A percentile compares a stretch with the other conserved stretches of the same genome.
Evolutionary conservation across 2,797 vertebrate genomes (phyloP).

Genomic region (Enteromius treurensis): DNA sequence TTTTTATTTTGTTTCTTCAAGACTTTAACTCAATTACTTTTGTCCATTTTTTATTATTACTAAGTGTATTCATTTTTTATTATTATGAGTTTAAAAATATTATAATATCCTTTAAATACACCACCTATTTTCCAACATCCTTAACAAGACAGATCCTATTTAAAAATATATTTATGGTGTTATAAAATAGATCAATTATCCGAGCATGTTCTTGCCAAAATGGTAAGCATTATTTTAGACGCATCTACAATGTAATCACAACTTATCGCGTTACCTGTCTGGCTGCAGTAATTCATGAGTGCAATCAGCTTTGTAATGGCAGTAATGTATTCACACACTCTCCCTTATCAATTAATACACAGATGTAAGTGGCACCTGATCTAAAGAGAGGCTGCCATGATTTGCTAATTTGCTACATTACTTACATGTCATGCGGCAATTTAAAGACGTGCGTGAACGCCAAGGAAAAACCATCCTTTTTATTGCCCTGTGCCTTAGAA

Average conservation of each 20-base stretch:
- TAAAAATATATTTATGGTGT: neutral
- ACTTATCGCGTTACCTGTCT: neutral
- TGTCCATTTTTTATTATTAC: neutral
- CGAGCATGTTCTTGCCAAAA: neutral
- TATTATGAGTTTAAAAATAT: neutral
- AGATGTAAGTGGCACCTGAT: slow-evolving; percentile 42
- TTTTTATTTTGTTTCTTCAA: neutral
- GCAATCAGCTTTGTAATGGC: slow-evolving; percentile 5
- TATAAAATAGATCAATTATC: neutral
- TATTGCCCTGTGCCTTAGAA: slow-evolving; percentile 20
- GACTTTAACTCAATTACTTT: neutral
- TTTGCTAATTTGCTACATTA: slow-evolving; percentile 45
- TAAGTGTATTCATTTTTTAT: neutral
- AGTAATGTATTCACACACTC: slow-evolving; percentile 34
- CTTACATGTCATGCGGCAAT: slow-evolving; percentile 7
- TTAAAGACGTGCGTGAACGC: neutral
- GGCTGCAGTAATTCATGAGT: neutral
- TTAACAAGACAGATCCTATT: neutral
- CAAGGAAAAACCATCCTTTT: slow-evolving; percentile 3
- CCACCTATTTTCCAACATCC: too few relatives aligned
- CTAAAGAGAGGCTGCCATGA: slow-evolving; percentile 21
- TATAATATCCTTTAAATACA: neutral
- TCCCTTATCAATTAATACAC: slow-evolving; percentile 41
- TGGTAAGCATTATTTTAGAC: neutral
- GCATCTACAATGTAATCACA: neutral